These are phyloP conservation scores for Platysteira castanea DNA, from an alignment of 2,113 vertebrate species.

Conservation along the genomic window DNA sequence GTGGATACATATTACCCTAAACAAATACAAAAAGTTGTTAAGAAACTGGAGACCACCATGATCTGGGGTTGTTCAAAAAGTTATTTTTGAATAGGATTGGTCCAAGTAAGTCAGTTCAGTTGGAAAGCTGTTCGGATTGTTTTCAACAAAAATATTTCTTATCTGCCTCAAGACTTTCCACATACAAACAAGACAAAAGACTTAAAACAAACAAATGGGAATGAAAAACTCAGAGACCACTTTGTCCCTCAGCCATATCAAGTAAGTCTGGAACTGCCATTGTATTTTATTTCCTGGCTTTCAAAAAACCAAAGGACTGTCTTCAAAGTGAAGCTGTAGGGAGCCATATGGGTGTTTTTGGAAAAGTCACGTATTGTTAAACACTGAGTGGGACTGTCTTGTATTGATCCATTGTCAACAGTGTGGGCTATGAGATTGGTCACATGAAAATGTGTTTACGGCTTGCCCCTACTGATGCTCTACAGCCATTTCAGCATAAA, in stretches of 20 bases:
- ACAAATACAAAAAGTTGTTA: neutral
- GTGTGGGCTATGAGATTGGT: neutral
- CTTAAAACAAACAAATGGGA: neutral
- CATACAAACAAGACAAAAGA: neutral
- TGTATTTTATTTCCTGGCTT: conserved; percentile 35
- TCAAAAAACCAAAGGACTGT: neutral
- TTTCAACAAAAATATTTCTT: conserved; percentile 7
- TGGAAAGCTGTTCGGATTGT: neutral
- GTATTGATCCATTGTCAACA: neutral
- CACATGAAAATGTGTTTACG: neutral
- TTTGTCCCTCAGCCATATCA: neutral
- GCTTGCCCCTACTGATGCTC: conserved; percentile 30
- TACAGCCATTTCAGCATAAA: neutral
- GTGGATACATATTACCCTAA: neutral
- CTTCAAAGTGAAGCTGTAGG: conserved; percentile 40
- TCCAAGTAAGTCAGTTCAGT: neutral
- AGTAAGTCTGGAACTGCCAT: neutral
- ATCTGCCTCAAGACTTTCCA: neutral
- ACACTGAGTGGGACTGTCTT: neutral
- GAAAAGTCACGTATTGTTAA: neutral
- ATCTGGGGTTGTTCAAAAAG: neutral
- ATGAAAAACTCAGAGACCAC: neutral
- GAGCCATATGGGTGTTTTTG: neutral
- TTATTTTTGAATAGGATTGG: neutral
- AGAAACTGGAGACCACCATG: neutral